A percentile compares a stretch with the other conserved stretches of the same genome.
These are phyloP conservation scores for Myopa testacea DNA, from an alignment of 2,888 invertebrate species.

Conservation along the genomic window DNA sequence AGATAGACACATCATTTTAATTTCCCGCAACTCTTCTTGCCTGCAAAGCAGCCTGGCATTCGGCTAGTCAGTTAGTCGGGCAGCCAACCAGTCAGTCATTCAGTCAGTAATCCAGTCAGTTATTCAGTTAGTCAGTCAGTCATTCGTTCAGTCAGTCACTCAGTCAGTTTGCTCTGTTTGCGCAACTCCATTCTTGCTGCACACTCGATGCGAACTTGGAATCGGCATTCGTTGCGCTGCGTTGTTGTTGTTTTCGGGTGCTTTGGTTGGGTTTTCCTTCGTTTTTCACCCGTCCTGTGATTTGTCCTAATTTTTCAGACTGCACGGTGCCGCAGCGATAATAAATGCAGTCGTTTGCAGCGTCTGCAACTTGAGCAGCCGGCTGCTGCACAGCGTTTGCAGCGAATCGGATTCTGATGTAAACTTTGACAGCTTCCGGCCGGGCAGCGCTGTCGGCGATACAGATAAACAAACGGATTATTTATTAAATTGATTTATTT, in stretches of 20 bases:
- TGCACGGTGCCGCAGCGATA: conserved; percentile 18
- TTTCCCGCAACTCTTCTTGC: neutral
- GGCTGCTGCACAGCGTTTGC: conserved; percentile 4
- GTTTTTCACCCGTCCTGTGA: conserved; percentile 38
- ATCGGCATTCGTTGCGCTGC: neutral
- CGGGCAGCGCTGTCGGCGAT: neutral
- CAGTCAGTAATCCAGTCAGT: neutral
- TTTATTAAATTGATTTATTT: conserved; percentile 35
- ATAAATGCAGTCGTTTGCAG: neutral
- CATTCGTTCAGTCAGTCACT: neutral
- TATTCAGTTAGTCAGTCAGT: neutral
- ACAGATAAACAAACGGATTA: conserved; percentile 17
- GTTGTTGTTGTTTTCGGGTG: conserved; percentile 20
- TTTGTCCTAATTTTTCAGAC: neutral
- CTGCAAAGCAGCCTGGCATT: neutral
- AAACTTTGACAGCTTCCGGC: neutral
- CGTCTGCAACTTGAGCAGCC: neutral
- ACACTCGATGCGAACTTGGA: neutral
- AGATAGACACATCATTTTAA: neutral
- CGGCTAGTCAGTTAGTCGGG: neutral
- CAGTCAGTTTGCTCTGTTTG: neutral
- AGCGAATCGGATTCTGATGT: conserved; percentile 11
- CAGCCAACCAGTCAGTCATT: neutral
- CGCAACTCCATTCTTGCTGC: neutral
- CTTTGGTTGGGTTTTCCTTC: conserved; percentile 41